A percentile compares a stretch with the other conserved stretches of the same genome.
Conservation (phyloP, 2,797 vertebrate genomes). For the Bufotes viridis region DNA sequence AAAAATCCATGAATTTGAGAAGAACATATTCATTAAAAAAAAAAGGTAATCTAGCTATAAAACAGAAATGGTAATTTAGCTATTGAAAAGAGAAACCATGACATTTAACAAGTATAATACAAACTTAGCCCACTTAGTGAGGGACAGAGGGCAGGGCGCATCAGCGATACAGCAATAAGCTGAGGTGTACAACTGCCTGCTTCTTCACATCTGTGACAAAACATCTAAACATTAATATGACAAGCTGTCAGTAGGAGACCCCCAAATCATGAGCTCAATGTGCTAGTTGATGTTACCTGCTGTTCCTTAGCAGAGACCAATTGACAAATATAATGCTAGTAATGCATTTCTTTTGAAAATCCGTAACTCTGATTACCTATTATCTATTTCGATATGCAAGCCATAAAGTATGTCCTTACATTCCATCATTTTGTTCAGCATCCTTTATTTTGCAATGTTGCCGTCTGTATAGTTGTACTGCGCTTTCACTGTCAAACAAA, state of each 20-base stretch:
- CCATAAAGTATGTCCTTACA: neutral
- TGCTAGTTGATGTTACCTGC: neutral
- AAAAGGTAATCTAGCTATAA: neutral
- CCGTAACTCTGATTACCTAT: neutral
- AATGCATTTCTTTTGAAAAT: neutral
- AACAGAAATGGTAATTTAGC: neutral
- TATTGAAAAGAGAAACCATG: neutral
- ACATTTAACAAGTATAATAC: neutral
- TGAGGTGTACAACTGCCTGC: neutral
- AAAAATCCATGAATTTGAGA: neutral
- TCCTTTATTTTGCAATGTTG: neutral
- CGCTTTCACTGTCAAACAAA: neutral
- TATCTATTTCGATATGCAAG: too few species aligned
- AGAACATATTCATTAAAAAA: neutral
- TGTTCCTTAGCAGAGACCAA: neutral
- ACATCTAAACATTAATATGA: neutral
- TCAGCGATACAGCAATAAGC: neutral
- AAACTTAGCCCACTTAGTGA: neutral
- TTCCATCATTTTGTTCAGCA: neutral
- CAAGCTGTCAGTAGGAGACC: conserved; percentile 3
- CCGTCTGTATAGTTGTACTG: neutral
- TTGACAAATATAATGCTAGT: neutral
- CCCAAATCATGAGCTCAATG: neutral
- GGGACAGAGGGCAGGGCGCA: neutral
- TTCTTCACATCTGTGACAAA: neutral